These are phyloP conservation scores for Tryphoninae sp. DNA, from an alignment of 2,888 invertebrate species.

Conservation along the genomic window DNA sequence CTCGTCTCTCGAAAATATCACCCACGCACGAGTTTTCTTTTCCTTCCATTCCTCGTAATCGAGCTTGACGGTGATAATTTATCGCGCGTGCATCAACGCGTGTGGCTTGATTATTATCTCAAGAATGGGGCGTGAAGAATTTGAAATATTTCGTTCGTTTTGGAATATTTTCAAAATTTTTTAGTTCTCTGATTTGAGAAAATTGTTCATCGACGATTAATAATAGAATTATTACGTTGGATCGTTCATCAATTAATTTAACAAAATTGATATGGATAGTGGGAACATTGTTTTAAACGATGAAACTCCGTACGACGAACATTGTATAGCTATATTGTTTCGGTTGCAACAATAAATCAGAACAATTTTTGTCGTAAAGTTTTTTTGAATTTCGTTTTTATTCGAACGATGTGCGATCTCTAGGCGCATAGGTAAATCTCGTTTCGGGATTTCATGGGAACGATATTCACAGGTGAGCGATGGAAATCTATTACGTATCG, in stretches of 20 bases:
- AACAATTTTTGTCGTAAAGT: neutral
- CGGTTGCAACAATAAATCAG: neutral
- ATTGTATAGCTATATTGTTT: neutral
- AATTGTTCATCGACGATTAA: neutral
- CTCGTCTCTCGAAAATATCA: neutral
- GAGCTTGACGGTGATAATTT: conserved; percentile 51
- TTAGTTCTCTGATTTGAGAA: neutral
- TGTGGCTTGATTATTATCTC: conserved; percentile 28
- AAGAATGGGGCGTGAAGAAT: neutral
- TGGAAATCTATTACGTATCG: conserved; percentile 46
- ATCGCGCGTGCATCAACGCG: conserved; percentile 46
- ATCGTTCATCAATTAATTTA: no score
- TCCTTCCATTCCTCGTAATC: neutral
- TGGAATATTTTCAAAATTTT: neutral
- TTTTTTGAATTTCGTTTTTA: neutral
- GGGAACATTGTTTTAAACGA: neutral
- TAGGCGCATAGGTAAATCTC: conserved; percentile 24
- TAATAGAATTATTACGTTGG: no score
- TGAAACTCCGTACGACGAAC: neutral
- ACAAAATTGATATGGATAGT: no score
- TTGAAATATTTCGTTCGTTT: neutral
- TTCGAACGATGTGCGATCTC: neutral
- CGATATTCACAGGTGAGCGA: conserved; percentile 41
- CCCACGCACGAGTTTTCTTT: conserved; percentile 24
- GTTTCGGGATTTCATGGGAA: conserved; percentile 52